A percentile compares a stretch with the other conserved stretches of the same genome.
phyloP scores from a whole-genome alignment of 2,797 vertebrate species.

The Hyperoplus immaculatus region DNA sequence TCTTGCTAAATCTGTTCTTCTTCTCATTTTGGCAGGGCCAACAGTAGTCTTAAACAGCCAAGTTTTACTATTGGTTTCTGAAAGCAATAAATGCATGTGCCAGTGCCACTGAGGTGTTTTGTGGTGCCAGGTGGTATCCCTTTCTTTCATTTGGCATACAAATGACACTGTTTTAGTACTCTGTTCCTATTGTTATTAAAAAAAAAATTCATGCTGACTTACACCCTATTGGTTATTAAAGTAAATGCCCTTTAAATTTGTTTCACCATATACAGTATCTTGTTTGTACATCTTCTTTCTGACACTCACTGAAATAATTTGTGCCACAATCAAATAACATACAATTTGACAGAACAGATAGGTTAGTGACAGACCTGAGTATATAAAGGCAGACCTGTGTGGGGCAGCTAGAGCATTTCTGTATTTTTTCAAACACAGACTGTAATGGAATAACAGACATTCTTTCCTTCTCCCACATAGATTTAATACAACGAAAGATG shows the following conservation, averaged over 20 bases:
- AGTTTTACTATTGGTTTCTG: not conserved
- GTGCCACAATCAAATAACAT: not conserved
- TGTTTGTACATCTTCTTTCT: not conserved
- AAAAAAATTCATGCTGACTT: not conserved
- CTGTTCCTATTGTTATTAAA: not conserved
- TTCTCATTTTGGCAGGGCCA: not conserved
- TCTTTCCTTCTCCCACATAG: not conserved
- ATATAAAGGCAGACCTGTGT: not conserved
- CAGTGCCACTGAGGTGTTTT: not conserved
- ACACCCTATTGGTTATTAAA: not conserved
- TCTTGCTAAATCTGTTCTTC: not conserved
- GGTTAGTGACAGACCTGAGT: not conserved
- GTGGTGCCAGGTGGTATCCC: not conserved
- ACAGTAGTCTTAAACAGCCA: not conserved
- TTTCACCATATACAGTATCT: not conserved
- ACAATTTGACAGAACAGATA: not conserved
- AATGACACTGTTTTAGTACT: not conserved
- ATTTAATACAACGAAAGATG: not conserved
- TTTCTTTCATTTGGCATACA: not conserved
- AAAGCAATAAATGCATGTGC: slow-evolving; percentile 7
- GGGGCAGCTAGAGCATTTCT: not conserved
- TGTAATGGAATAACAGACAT: not conserved
- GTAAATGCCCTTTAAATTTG: not conserved
- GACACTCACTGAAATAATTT: not conserved
- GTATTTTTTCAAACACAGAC: not conserved